A percentile compares a stretch with the other conserved stretches of the same genome.
These are phyloP conservation scores for Harpagoxenus sublaevis DNA, from an alignment of 2,888 invertebrate genomes.

Conservation along the genomic window DNA sequence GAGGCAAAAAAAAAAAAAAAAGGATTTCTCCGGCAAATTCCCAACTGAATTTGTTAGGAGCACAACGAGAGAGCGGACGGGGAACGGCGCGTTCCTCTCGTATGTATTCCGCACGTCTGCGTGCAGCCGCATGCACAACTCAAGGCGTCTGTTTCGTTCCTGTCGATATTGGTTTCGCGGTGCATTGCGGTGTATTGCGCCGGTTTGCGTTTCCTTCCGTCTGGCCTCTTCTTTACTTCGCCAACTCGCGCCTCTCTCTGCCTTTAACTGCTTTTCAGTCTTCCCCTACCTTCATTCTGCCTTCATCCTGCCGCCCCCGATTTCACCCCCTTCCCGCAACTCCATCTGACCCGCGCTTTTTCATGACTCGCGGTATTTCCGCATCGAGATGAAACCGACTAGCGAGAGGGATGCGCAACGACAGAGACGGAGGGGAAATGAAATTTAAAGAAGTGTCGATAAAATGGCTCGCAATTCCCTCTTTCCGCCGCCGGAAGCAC, in stretches of 20 bases:
- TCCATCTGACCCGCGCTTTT: conserved; percentile 1
- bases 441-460: conserved; percentile 59
- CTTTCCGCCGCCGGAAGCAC: conserved; percentile 35
- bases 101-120: conserved; percentile 32
- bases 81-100: not conserved
- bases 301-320: not conserved
- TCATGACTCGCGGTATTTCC: not conserved
- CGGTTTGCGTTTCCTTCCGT: conserved; percentile 40
- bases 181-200: conserved; percentile 8
- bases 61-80: not conserved
- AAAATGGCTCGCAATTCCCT: conserved; percentile 48
- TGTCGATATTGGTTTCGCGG: conserved; percentile 32
- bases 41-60: conserved; percentile 40
- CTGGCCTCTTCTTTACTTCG: conserved; percentile 13
- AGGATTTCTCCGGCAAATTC: conserved; percentile 44
- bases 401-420: not conserved
- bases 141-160: conserved; percentile 45
- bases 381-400: conserved; percentile 22
- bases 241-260: not conserved
- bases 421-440: conserved; percentile 27
- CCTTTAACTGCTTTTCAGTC: not conserved
- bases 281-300: not conserved
- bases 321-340: too few relatives aligned
- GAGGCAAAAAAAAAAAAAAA: conserved; percentile 18
- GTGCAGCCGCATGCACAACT: conserved; percentile 36